Conservation (phyloP, 2,113 vertebrate species). For the Pelecanoides urinatrix region DNA sequence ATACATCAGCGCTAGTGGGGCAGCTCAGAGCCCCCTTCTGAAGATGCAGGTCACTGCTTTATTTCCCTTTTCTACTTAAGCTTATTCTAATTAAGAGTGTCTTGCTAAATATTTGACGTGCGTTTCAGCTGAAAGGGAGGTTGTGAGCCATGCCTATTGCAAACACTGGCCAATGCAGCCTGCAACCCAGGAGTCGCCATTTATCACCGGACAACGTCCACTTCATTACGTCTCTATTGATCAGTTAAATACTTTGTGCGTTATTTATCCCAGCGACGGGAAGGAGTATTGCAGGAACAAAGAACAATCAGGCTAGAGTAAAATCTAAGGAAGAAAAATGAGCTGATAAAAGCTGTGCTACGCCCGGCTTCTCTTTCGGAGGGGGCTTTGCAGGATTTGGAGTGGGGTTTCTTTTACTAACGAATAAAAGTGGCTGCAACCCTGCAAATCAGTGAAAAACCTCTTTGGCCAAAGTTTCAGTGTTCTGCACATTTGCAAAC, state of each 20-base stretch:
- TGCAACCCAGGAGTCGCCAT: background rate
- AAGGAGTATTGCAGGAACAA: background rate
- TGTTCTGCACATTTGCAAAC: rapidly evolving
- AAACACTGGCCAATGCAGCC: background rate
- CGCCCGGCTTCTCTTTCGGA: background rate
- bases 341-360: background rate
- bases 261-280: background rate
- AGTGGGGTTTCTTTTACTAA: background rate
- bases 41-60: background rate
- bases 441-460: background rate
- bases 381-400: background rate
- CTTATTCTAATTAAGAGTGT: background rate
- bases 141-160: background rate
- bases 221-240: conserved; percentile 37
- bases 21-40: background rate
- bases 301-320: background rate
- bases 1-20: background rate
- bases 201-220: background rate
- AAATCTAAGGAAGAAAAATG: conserved; percentile 45
- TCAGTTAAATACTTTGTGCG: background rate
- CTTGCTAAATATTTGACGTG: background rate
- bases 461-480: background rate
- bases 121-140: background rate
- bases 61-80: background rate
- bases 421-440: background rate